Base-by-base conservation (phyloP, 1,140 invertebrate species). In the Drosophila pectinifera region DNA sequence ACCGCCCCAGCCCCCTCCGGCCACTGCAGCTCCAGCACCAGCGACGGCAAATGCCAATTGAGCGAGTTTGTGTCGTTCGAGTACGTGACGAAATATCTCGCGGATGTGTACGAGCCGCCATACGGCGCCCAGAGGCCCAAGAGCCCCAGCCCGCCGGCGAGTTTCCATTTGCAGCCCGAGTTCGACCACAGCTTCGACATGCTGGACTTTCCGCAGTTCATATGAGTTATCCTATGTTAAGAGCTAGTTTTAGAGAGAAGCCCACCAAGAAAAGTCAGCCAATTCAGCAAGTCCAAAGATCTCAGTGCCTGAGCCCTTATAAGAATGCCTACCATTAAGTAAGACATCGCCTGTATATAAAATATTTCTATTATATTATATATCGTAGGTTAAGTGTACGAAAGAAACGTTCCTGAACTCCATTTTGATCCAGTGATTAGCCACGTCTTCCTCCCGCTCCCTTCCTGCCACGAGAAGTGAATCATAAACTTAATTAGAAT, bases 1-100 rank as follows among this genome's bases (percentile, higher is more conserved):
- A 34, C 48, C 48, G 16, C 31, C 8, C 36, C 38, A 39, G 49
- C 48, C 53, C 26, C 42, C 42, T 18, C 6, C 45, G 42, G 16
- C 58, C 63, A 46, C 54, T 45, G 26, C 38, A 31, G 54, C 49
- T 11, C 20, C 45, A 22, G 54, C 48, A 36, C 11, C 38, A 38
- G 16, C 13, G 38, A 28, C 18, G 55, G 43, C 70, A 83, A 78
- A 56, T 67, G 77, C 51, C 73, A 91, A 49, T 73, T 75, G 26
- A 80, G 69, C 36, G 91, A 92, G 53, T 92, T 91, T 61, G 91
- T 92, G 46, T 92, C 91, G 20, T 92, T 92, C 45, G 91, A 92
- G 61, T 92, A 92, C 70, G 91, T 92, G 63, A 92, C 83, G 53
- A 92, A 92, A 58, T 84, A 92, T 61, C 77, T 92, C 14, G 69